Base-by-base conservation (phyloP, 2,113 vertebrate genomes). In the Willisornis vidua region DNA sequence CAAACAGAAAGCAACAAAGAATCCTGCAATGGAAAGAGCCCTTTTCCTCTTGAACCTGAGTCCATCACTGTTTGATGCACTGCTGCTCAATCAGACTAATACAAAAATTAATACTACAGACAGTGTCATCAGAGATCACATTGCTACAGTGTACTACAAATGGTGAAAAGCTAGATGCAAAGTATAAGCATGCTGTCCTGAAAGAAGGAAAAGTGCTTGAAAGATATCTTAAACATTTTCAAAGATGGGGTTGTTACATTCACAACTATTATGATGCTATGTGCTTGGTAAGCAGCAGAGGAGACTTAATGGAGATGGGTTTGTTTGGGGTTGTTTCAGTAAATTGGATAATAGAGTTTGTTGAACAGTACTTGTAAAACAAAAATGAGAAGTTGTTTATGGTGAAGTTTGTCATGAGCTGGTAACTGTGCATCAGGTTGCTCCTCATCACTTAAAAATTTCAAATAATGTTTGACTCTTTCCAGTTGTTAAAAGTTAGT, bases 21-120 rank as follows among this genome's bases (percentile, higher is more conserved):
- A 25, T 12, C 16, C 28, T n/a, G 9, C 8, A 55, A 7, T 0
- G 0, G 41, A 16, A 71, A 82, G 54, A 59, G 9, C 5, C 8
- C 4, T 52, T 87, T 52, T 18, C 67, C 8, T 87, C 24, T 74
- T 76, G 20, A 49, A 57, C 22, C 19, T 76, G 39, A 52, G 7
- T 17, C 33, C 4, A 19, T 28, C 4, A 2, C 12, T 55, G 9
- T 61, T 72, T 51, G 19, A 65, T 45, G 29, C 7, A 6, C 16
- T 55, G 18, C 66, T 87, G 17, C 26, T 48, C 15, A 67, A 22
- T 58, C 52, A 67, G 31, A 55, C n/a, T 25, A 51, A 48, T n/a
- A 58, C 19, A 14, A 29, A 46, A 37, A 49, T 55, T 73, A 70
- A 6, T 52, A 68, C 13, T 4, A 19, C 14, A 29, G 48, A 10